Evolutionary conservation across 2,797 vertebrate species (phyloP).

Genomic region (Menidia menidia): DNA sequence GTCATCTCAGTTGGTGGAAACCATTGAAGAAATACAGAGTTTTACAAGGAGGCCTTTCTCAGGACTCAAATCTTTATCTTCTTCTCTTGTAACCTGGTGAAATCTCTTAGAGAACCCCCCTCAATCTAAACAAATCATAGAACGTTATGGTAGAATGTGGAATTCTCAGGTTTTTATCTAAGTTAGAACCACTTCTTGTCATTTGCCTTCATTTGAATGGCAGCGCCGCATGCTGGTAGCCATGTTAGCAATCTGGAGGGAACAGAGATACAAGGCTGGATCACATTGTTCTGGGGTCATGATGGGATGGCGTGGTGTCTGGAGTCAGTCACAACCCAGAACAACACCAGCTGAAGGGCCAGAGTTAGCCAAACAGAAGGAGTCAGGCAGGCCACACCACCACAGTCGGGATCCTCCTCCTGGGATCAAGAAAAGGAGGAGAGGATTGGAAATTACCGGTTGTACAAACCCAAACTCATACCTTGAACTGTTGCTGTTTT

Average conservation of each 20-base stretch:
- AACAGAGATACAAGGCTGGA: constrained; percentile 53
- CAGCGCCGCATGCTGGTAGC: constrained; percentile 68
- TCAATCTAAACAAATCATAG: constrained; percentile 45
- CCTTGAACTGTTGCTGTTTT: neutral
- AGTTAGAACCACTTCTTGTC: constrained; percentile 28
- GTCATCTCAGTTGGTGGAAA: constrained; percentile 52
- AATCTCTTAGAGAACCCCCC: constrained; percentile 41
- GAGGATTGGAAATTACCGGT: constrained; percentile 31
- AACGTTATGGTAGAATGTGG: constrained; percentile 25
- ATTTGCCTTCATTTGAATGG: constrained; percentile 50
- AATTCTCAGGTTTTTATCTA: constrained; percentile 34
- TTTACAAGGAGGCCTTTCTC: constrained; percentile 42
- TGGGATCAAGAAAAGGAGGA: constrained; percentile 63
- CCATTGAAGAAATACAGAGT: constrained; percentile 30
- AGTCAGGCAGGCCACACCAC: constrained; percentile 89
- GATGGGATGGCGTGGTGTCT: constrained; percentile 81
- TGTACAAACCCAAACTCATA: constrained; percentile 17
- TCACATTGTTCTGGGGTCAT: constrained; percentile 83
- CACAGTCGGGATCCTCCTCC: constrained; percentile 92
- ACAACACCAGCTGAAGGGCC: constrained; percentile 87
- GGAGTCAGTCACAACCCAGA: constrained; percentile 90
- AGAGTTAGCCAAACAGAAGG: constrained; percentile 87
- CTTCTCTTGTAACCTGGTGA: constrained; percentile 16
- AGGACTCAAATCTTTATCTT: constrained; percentile 37
- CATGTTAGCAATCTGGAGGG: constrained; percentile 38